Evolutionary conservation across 2,113 vertebrate genomes (phyloP).

Genomic region (Thinocorus orbignyianus): DNA sequence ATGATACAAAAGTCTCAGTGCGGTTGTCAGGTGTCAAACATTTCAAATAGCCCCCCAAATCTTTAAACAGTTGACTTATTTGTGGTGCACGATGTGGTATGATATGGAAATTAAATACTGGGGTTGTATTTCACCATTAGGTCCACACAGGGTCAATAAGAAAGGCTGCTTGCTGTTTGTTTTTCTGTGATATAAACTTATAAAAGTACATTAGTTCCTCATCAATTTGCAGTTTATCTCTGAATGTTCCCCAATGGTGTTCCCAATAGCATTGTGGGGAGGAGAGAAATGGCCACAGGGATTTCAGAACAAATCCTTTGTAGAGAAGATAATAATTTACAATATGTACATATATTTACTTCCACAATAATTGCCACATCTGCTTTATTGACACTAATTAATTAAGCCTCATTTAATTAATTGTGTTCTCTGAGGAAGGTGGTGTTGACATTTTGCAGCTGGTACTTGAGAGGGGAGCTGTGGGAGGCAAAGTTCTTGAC

Average conservation of each 20-base stretch:
- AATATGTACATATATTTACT: conserved; percentile 29
- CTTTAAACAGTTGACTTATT: neutral
- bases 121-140: neutral
- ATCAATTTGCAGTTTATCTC: neutral
- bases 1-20: neutral
- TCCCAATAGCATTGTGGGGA: neutral
- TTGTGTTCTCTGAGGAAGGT: conserved; percentile 21
- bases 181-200: neutral
- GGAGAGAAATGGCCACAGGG: neutral
- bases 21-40: neutral
- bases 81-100: neutral
- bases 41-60: neutral
- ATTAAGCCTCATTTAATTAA: conserved; percentile 36
- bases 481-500: neutral
- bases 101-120: neutral
- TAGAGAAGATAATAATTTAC: neutral
- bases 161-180: neutral
- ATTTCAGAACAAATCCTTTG: neutral
- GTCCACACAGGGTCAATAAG: neutral
- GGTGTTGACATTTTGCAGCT: conserved; percentile 14
- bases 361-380: neutral
- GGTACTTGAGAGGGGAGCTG: neutral
- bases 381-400: conserved; percentile 39
- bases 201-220: conserved; percentile 4
- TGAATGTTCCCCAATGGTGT: neutral